Base-by-base conservation (phyloP, 2,888 invertebrate genomes). In the Pseudeuparius sepicola region DNA sequence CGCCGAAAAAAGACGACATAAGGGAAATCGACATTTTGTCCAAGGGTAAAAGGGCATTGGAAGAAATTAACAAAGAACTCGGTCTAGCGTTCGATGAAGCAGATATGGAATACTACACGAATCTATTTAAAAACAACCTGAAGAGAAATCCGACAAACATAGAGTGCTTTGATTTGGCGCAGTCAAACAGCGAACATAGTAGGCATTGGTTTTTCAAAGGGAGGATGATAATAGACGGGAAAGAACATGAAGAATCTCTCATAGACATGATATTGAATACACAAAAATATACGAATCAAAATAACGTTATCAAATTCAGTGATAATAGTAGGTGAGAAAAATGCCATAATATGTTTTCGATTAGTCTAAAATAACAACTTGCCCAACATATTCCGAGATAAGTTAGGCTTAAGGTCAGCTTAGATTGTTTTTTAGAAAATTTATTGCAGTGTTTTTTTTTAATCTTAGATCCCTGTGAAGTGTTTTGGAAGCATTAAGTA, bases 181-280 rank as follows among this genome's bases (percentile, higher is more conserved):
- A 98, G 63, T 92, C 92, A 16, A 96, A 96, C 60, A 93, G 94
- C 61, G 97, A 98, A 60, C 97, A 98, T 62, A 93, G 93, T 41
- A 73, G 97, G 4, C 97, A 98, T 68, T 97, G 97, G 97, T 97
- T 97, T 66, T 97, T 97, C 64, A 88, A 88, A 68, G 94, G 94
- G 0, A 75, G 77, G 54, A 77, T 93, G 66, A 61, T 87, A 30
- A 68, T 94, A 29, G 86, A 96, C 65, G 89, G 85, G 0, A 63
- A 75, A 48, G 75, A 80, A 53, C 65, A 79, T 45, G 66, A 78
- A n/a, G 70, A 83, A 53, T 88, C 92, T 0, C 67, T 98, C 7
- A 85, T 98, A 51, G 80, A 87, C 54, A 85, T 93, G 82, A 89
- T 98, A 29, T 84, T 87, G 53, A 78, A 80, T 25, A 97, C 97